Conservation (phyloP, 2,888 invertebrate genomes). For the Pseudococcus jackbeardsleyi region DNA sequence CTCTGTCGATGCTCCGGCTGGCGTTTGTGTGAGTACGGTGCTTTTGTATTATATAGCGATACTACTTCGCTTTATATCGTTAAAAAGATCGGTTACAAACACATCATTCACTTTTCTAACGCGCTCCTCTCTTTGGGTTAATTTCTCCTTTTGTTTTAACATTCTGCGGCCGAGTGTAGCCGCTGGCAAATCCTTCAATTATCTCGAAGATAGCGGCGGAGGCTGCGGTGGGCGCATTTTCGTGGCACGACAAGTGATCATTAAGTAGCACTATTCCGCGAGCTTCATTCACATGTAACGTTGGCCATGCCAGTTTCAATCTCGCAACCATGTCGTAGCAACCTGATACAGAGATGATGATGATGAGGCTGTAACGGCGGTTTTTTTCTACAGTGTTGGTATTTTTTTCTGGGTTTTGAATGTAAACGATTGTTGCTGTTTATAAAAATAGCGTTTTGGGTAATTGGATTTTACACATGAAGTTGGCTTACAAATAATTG, state of each 20-base stretch:
- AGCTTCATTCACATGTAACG: conserved; percentile 10
- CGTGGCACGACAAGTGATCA: conserved; percentile 58
- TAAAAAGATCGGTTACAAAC: conserved; percentile 62
- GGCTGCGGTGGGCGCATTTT: conserved; percentile 22
- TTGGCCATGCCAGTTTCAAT: neutral
- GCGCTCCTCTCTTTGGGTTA: conserved; percentile 53
- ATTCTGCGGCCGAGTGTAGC: conserved; percentile 40
- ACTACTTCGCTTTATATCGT: conserved; percentile 50
- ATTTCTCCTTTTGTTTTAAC: conserved; percentile 55
- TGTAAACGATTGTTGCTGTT: neutral
- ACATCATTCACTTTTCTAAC: conserved; percentile 56
- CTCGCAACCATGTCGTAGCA: too few relatives aligned
- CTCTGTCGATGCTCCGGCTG: neutral
- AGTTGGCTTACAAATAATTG: too few relatives aligned
- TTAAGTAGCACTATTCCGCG: conserved; percentile 57
- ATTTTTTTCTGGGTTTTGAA: too few relatives aligned
- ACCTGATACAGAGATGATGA: too few relatives aligned
- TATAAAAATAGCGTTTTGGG: too few relatives aligned
- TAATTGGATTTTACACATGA: too few relatives aligned
- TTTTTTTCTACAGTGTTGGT: too few relatives aligned
- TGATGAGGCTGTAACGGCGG: too few relatives aligned
- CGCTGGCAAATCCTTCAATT: conserved; percentile 62
- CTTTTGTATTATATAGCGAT: neutral
- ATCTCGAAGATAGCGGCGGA: conserved; percentile 42
- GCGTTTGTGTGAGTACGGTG: neutral